Evolutionary conservation across 2,797 vertebrate genomes (phyloP), one percentile per base, ranked within the genome.

Genomic region (Heterohyrax brucei): DNA sequence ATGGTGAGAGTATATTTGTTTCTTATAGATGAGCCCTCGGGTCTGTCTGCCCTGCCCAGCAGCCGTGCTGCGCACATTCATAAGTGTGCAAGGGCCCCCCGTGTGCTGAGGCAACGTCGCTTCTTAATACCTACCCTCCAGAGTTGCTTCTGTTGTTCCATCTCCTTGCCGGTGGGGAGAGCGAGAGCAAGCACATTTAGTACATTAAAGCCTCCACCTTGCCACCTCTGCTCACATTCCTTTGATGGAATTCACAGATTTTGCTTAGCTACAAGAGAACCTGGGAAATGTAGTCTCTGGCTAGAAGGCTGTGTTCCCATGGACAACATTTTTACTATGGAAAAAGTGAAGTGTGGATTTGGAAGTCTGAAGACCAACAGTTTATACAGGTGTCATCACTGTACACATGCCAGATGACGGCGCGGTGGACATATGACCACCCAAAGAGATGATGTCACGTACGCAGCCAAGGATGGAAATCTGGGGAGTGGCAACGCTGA

Each of bases 391-490:
- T 48, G 3, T 44, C 21, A 1, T 18, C 66, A n/a, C 3, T 39
- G 28, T 68, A 14, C 26, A 28, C 8, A 73, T 75, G 39, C 18
- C 56, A 28, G 12, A 10, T 78, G 64, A 59, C 33, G 13, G 12
- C 83, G 28, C 24, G 16, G 48, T 6, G 59, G 26, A 75, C 33
- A 21, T 28, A 26, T 53, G 6, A 26, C 12, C 62, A n/a, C n/a
- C 48, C 1, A 8, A 18, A n/a, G 44, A 83, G 26, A 21, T 19
- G 59, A 0, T 2, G 1, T 76, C 39, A n/a, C 14, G 0, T 33
- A 10, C 46, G 26, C 7, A 28, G 13, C 14, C 7, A 64, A 75
- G 33, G 44, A 14, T 44, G 48, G 75, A 81, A 22, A 4, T 56
- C 53, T 72, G 33, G 76, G 22, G 7, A 64, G 66, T 28, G 56